Percentiles rank a stretch among this genome's conserved stretches.
Conservation (phyloP, 1,140 invertebrate genomes). For the Coptotermes formosanus region DNA sequence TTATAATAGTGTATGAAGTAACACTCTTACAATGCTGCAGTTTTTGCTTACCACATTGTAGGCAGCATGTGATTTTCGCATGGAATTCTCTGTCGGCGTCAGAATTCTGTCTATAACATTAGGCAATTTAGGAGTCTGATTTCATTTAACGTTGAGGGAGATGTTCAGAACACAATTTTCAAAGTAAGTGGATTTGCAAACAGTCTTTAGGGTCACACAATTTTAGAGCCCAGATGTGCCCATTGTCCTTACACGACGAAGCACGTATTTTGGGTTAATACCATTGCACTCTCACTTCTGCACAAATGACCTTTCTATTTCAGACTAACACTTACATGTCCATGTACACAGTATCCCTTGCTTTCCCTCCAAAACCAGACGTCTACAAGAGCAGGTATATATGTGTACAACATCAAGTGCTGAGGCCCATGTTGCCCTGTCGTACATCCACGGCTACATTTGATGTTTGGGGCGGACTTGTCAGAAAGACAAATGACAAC, state of each 20-base stretch:
- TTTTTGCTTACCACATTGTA: too few species aligned
- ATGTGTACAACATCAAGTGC: neutral
- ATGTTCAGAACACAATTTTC: neutral
- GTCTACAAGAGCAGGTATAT: neutral
- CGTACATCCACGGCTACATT: neutral
- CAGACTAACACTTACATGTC: neutral
- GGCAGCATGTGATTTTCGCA: too few species aligned
- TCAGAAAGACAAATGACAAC: conserved; percentile 10
- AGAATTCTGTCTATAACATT: too few species aligned
- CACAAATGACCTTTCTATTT: neutral
- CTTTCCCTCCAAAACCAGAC: neutral
- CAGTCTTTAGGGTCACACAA: too few species aligned
- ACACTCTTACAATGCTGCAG: too few species aligned
- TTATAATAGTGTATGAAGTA: too few species aligned
- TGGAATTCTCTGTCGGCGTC: too few species aligned
- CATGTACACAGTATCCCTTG: neutral
- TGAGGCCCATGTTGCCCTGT: neutral
- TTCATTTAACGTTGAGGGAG: neutral
- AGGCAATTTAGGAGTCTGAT: too few species aligned
- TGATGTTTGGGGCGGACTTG: neutral
- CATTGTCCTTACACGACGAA: neutral
- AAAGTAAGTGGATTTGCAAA: neutral
- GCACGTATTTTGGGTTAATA: neutral
- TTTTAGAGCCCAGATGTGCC: too few species aligned
- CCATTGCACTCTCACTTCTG: neutral